Evolutionary conservation across 2,113 vertebrate genomes (phyloP).

Genomic region (Ctenomys sociabilis): DNA sequence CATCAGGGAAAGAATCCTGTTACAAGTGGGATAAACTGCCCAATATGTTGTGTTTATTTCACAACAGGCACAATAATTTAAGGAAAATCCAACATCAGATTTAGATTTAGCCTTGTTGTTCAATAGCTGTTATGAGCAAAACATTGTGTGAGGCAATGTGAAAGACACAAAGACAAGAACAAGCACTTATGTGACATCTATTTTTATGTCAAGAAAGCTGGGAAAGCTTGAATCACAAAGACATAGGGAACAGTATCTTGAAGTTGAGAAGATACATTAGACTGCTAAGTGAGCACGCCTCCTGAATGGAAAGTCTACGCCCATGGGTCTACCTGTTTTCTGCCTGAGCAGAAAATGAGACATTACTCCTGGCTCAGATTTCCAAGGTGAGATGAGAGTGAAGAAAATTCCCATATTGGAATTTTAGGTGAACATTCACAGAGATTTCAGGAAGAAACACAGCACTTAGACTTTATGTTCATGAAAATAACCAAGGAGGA

Average conservation of each 20-base stretch:
- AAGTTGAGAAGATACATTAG: neutral
- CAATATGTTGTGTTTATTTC: neutral
- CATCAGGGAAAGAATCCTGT: neutral
- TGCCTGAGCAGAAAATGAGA: neutral
- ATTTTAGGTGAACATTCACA: neutral
- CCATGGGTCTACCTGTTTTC: too few species aligned
- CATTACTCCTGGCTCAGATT: neutral
- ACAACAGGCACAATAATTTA: neutral
- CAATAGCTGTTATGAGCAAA: conserved; percentile 2
- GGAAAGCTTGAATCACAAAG: neutral
- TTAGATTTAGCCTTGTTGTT: neutral
- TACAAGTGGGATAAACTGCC: neutral
- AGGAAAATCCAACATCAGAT: neutral
- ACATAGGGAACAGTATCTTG: neutral
- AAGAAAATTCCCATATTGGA: neutral
- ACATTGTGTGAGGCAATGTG: neutral
- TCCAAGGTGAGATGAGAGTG: neutral
- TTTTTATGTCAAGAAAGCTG: conserved; percentile 24
- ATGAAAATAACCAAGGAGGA: neutral
- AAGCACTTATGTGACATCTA: neutral
- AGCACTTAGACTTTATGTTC: neutral
- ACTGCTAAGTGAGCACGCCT: neutral
- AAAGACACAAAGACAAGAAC: neutral
- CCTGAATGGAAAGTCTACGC: neutral
- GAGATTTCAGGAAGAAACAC: neutral